A percentile compares a stretch with the other conserved stretches of the same genome.
These are phyloP conservation scores for Oopsacas minuta DNA, from an alignment of 37 sponge, comb jelly and placozoan species.

Conservation along the genomic window DNA sequence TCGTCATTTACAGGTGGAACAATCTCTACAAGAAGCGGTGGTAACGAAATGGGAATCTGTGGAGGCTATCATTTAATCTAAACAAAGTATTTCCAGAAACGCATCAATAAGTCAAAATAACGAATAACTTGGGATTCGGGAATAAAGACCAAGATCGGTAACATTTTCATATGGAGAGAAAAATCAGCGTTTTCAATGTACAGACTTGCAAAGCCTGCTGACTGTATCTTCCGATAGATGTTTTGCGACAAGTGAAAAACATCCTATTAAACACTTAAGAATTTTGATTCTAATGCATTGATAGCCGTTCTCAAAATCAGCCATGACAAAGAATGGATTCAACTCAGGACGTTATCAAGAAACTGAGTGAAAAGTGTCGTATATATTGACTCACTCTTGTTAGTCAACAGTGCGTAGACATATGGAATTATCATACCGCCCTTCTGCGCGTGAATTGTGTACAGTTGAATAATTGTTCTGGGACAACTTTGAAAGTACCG, in stretches of 20 bases:
- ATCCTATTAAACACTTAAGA: neutral
- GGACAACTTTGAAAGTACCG: constrained; percentile 8
- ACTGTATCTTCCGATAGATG: neutral
- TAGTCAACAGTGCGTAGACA: neutral
- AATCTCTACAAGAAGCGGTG: too few relatives aligned
- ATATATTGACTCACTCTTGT: neutral
- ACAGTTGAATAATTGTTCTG: constrained; percentile 9
- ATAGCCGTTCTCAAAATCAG: constrained; percentile 13
- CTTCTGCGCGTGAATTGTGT: neutral
- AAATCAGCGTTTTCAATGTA: neutral
- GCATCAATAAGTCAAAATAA: neutral
- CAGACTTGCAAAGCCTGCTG: neutral
- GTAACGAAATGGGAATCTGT: too few relatives aligned
- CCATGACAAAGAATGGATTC: neutral
- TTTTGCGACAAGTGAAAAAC: neutral
- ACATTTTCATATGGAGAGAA: neutral
- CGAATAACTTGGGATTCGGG: neutral
- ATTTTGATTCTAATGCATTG: neutral
- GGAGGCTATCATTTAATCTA: too few relatives aligned
- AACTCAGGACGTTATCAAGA: neutral
- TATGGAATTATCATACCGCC: neutral
- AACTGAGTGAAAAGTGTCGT: neutral
- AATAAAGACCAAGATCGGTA: neutral
- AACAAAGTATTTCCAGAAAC: too few relatives aligned
- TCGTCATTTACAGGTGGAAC: too few relatives aligned